Evolutionary conservation across 1,140 invertebrate species (phyloP).

Genomic region (Eulimnadia texana): DNA sequence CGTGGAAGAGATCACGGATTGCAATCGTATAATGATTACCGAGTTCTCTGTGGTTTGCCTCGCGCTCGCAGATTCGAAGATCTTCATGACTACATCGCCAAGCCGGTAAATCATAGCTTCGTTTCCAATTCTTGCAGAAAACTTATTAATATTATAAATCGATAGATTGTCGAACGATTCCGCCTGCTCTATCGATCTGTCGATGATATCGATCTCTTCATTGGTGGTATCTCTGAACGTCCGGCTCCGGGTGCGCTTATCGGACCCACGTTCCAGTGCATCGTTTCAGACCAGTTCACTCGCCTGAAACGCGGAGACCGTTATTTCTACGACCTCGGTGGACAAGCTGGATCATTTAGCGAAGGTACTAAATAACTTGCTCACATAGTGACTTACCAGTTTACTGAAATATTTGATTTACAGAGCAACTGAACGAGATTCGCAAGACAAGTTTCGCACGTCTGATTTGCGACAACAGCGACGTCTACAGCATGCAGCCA

Average conservation of each 20-base stretch:
- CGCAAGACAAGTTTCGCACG: constrained; percentile 64
- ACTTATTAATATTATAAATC: constrained; percentile 3
- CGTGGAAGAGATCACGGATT: constrained; percentile 35
- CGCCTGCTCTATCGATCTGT: constrained; percentile 22
- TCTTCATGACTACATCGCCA: constrained; percentile 54
- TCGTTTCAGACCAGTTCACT: constrained; percentile 27
- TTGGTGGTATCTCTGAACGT: constrained; percentile 27
- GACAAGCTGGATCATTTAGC: constrained; percentile 26
- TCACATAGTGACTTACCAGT: background rate
- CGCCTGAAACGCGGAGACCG: constrained; percentile 25
- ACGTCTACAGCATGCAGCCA: constrained; percentile 36
- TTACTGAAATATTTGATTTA: constrained; percentile 22
- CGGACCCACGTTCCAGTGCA: constrained; percentile 29
- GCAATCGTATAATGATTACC: constrained; percentile 31
- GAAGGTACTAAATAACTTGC: constrained; percentile 20
- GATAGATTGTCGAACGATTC: constrained; percentile 20
- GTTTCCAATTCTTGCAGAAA: background rate
- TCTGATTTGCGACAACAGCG: constrained; percentile 74
- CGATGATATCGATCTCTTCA: constrained; percentile 30
- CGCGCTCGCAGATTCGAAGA: constrained; percentile 57
- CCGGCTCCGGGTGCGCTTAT: constrained; percentile 27
- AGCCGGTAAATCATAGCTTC: constrained; percentile 35
- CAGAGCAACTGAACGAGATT: constrained; percentile 70
- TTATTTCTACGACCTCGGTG: constrained; percentile 29
- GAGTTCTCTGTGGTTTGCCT: constrained; percentile 44